Base-by-base conservation (phyloP, 2,797 vertebrate genomes). In the Mastacembelus armatus region DNA sequence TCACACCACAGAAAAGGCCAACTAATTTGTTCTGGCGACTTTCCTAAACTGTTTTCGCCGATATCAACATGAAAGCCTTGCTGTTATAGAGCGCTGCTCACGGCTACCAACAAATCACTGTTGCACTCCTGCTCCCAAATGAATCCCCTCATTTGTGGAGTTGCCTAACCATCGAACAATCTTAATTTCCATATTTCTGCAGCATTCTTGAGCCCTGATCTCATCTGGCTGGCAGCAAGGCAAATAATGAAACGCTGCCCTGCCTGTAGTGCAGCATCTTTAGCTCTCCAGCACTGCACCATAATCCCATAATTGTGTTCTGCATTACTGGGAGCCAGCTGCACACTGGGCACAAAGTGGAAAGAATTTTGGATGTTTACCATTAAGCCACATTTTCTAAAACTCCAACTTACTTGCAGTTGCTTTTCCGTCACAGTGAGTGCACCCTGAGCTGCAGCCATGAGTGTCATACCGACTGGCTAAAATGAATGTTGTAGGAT, bases 171-270 rank as follows among this genome's bases (percentile, higher is more conserved):
- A 77, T 74, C 49, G 51, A 78, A 65, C 80, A 66, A 79, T 91
- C 84, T 87, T 85, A 79, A 91, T 89, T 91, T 89, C 88, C 88
- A 85, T 85, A 87, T 85, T n/a, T 90, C 74, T 77, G 73, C 43
- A 67, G 85, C 84, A 74, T 89, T 87, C 82, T 78, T 45, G 0
- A 42, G 71, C 57, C 32, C 71, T 91, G 85, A 91, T 76, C 78
- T 91, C 90, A 92, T 91, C 42, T 36, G 75, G 75, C 72, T 87
- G 81, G 86, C 82, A 75, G 63, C 32, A 19, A 49, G 64, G 69
- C 56, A 43, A 74, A 78, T 80, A 74, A 76, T 78, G 78, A 89
- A 81, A 69, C 12, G 66, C 72, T 67, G 61, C 85, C 70, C 75
- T 66, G 84, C 66, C 58, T 74, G 74, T 55, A 77, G 80, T 47